A percentile compares a stretch with the other conserved stretches of the same genome.
Evolutionary conservation across 1,140 invertebrate species (phyloP).

Genomic region (Drosophila aff.): DNA sequence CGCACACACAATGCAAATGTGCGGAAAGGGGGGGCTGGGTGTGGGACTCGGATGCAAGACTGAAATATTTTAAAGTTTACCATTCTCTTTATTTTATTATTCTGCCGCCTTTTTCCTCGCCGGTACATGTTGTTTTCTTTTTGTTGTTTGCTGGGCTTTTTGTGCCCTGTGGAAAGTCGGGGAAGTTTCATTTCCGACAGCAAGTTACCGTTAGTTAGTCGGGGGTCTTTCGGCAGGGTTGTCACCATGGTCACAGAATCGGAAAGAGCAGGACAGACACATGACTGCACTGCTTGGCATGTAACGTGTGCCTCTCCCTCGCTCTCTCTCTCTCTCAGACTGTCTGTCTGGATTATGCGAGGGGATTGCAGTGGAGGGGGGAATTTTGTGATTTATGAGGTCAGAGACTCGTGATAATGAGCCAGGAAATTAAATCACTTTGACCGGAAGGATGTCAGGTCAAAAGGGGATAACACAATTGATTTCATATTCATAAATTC

Average conservation of each 20-base stretch:
- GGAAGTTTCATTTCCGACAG: slow-evolving; percentile 83
- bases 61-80: slow-evolving; percentile 79
- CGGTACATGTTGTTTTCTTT: slow-evolving; percentile 13
- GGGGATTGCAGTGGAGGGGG: slow-evolving; percentile 35
- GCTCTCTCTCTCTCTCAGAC: slow-evolving; percentile 1
- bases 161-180: slow-evolving; percentile 63
- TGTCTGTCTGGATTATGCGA: slow-evolving; percentile 29
- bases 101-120: slow-evolving; percentile 13
- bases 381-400: slow-evolving; percentile 81
- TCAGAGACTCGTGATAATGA: slow-evolving; percentile 84
- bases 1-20: slow-evolving; percentile 33
- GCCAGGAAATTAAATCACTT: slow-evolving; percentile 84
- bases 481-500: slow-evolving; percentile 83
- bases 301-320: slow-evolving; percentile 64
- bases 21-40: slow-evolving; percentile 5
- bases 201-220: slow-evolving; percentile 81
- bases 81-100: slow-evolving; percentile 40
- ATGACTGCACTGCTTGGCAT: slow-evolving; percentile 67
- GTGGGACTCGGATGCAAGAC: slow-evolving; percentile 53
- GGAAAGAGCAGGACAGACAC: slow-evolving; percentile 23
- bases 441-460: slow-evolving; percentile 83
- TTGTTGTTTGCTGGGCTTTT: slow-evolving; percentile 12
- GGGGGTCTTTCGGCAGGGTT: slow-evolving; percentile 62
- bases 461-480: slow-evolving; percentile 83
- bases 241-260: slow-evolving; percentile 58